Evolutionary conservation across 2,888 invertebrate species (phyloP).

Genomic region (Alitta virens): DNA sequence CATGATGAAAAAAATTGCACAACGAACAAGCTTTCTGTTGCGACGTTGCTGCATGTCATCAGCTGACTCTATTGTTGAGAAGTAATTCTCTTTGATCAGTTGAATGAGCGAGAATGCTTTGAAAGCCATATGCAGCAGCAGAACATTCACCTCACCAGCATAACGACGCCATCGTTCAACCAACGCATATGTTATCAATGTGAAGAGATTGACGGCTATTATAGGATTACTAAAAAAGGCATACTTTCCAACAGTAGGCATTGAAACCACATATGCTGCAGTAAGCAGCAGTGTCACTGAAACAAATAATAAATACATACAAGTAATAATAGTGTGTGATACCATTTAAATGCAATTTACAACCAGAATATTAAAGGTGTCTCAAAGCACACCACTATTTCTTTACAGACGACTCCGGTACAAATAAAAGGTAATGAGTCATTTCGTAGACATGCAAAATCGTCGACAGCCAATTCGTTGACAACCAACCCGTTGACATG

Average conservation of each 20-base stretch:
- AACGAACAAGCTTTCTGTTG: constrained; percentile 6
- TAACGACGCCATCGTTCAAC: background rate
- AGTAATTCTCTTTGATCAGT: background rate
- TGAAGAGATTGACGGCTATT: background rate
- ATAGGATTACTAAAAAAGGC: background rate
- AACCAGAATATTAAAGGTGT: too few species aligned
- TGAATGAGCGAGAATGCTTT: background rate
- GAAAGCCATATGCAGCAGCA: background rate
- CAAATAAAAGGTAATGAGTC: too few species aligned
- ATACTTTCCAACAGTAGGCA: background rate
- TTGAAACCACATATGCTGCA: background rate
- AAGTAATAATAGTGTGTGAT: too few species aligned
- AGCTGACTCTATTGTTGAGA: background rate
- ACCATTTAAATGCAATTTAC: too few species aligned
- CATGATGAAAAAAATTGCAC: constrained; percentile 14
- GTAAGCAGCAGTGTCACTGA: background rate
- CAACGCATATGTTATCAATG: background rate
- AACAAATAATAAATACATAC: background rate
- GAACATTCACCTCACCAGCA: background rate
- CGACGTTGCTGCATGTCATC: background rate
- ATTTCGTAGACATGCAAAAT: too few species aligned
- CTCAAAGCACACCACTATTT: too few species aligned
- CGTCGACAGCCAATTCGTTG: too few species aligned
- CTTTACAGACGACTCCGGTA: too few species aligned
- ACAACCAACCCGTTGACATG: too few species aligned